Conservation (phyloP, 2,797 vertebrate species). For the Sebastiscus albofasciatus region DNA sequence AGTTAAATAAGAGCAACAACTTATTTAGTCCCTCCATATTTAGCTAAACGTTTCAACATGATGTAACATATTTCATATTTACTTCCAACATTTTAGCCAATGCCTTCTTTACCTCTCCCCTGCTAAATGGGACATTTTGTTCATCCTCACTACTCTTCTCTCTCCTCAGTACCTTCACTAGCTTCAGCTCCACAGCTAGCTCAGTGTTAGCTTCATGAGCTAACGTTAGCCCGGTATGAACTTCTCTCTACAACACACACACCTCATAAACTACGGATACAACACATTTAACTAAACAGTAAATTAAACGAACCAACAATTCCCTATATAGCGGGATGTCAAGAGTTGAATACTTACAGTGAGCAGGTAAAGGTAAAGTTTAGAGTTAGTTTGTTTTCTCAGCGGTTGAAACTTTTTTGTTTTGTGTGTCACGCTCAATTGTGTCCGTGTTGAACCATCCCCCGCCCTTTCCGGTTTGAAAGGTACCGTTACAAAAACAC, state of each 20-base stretch:
- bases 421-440: slow-evolving; percentile 62
- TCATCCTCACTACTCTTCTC: neutral
- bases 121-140: neutral
- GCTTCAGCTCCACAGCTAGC: slow-evolving; percentile 7
- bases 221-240: neutral
- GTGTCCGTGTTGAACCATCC: slow-evolving; percentile 43
- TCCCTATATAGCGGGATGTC: neutral
- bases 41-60: neutral
- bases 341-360: slow-evolving; percentile 33
- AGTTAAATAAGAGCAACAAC: neutral
- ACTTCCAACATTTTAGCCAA: neutral
- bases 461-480: slow-evolving; percentile 49
- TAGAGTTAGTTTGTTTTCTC: slow-evolving; percentile 21
- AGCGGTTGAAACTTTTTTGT: slow-evolving; percentile 48
- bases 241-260: no score
- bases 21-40: neutral
- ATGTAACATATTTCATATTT: neutral
- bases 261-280: neutral
- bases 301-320: neutral
- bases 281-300: neutral
- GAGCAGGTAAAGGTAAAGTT: neutral
- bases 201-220: slow-evolving; percentile 7
- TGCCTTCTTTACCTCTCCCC: no score
- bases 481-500: no score
- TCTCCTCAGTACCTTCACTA: neutral